phyloP scores from a whole-genome alignment of 2,888 invertebrate genomes.

The Cepaea hortensis region DNA sequence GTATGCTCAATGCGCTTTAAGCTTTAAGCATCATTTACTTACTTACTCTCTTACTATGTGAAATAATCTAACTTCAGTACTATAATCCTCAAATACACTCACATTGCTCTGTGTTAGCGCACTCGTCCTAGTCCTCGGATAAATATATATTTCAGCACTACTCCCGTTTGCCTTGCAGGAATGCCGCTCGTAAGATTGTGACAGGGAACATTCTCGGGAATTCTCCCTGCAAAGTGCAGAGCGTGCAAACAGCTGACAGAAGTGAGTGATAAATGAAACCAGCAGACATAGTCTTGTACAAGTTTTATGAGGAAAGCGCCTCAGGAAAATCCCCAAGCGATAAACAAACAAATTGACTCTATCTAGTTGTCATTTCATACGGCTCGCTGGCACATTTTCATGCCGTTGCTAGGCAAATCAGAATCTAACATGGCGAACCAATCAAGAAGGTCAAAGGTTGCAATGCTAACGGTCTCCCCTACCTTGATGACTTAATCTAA shows the following conservation, averaged over 20 bases:
- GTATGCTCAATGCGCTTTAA: too few relatives aligned
- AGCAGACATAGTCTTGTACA: slow-evolving; percentile 19
- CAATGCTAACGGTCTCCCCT: neutral
- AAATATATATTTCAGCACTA: neutral
- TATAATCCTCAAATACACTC: too few relatives aligned
- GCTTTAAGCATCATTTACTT: too few relatives aligned
- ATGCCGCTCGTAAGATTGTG: neutral
- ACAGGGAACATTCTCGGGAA: neutral
- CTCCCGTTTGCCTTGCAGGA: neutral
- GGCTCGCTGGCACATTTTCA: slow-evolving; percentile 35
- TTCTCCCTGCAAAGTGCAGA: neutral
- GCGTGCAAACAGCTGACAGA: neutral
- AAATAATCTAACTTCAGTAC: too few relatives aligned
- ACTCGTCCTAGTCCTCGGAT: neutral
- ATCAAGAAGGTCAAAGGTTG: slow-evolving; percentile 41
- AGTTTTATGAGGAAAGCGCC: slow-evolving; percentile 26
- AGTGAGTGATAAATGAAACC: slow-evolving; percentile 14
- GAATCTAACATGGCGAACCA: slow-evolving; percentile 43
- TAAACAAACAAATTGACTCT: slow-evolving; percentile 48
- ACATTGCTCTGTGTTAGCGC: too few relatives aligned
- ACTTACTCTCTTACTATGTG: too few relatives aligned
- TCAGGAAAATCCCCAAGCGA: slow-evolving; percentile 20
- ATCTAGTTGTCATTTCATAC: slow-evolving; percentile 34
- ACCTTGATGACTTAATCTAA: slow-evolving; percentile 40
- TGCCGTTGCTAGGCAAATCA: slow-evolving; percentile 47